Conservation (phyloP, 2,113 vertebrate genomes). For the Heliornis fulica region DNA sequence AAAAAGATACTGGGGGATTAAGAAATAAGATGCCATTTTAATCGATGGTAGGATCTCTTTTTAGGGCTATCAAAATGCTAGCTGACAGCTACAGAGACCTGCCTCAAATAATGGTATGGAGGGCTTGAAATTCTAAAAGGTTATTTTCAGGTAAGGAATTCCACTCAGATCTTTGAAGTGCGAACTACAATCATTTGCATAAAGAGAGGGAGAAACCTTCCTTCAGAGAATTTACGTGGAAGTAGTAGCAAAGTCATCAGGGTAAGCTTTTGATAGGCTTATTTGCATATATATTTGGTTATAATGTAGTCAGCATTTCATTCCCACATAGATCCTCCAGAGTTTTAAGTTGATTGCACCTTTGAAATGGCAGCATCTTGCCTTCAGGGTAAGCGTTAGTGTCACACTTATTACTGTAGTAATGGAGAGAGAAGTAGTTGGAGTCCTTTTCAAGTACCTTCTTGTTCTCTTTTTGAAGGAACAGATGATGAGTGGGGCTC, state of each 20-base stretch:
- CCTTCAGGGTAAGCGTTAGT: background rate
- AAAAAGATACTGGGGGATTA: background rate
- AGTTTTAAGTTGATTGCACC: background rate
- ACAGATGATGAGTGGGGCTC: background rate
- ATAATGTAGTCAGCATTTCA: background rate
- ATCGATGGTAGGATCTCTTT: background rate
- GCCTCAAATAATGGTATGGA: background rate
- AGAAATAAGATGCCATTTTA: background rate
- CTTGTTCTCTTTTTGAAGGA: conserved; percentile 11
- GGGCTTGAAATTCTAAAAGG: background rate
- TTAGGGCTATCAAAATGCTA: background rate
- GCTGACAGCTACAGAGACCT: background rate
- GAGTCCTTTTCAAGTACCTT: conserved; percentile 7
- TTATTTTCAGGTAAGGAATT: background rate
- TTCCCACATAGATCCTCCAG: background rate
- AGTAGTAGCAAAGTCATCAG: background rate
- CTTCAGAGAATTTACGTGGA: background rate
- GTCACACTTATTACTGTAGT: background rate
- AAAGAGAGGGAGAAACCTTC: background rate
- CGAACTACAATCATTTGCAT: background rate
- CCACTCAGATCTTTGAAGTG: background rate
- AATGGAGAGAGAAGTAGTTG: background rate
- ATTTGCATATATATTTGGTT: background rate
- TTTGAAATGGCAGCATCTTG: background rate
- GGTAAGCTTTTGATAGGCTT: background rate